Conservation (phyloP, 2,113 vertebrate genomes). For the Asarcornis scutulata region DNA sequence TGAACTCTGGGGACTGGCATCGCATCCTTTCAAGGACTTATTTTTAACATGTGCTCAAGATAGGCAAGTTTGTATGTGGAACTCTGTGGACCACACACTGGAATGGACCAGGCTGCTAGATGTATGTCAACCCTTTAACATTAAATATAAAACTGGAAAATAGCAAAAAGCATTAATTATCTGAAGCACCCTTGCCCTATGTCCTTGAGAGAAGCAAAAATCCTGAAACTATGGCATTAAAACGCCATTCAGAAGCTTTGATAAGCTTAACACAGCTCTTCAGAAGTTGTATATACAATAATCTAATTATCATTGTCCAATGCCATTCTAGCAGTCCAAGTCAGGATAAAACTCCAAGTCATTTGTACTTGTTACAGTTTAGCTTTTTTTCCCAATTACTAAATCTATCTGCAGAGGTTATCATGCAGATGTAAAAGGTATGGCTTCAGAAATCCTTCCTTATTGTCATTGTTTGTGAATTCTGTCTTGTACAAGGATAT, state of each 20-base stretch:
- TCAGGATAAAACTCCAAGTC: neutral
- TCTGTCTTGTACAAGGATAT: neutral
- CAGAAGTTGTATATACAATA: neutral
- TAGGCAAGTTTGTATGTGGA: constrained; percentile 95
- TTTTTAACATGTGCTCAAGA: constrained; percentile 97
- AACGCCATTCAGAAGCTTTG: neutral
- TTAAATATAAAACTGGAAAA: neutral
- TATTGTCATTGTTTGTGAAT: neutral
- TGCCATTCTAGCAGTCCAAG: neutral
- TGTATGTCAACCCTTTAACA: constrained; percentile 74
- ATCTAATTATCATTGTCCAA: neutral
- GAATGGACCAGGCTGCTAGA: constrained; percentile 94
- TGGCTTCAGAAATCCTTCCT: neutral
- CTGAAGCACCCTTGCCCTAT: neutral
- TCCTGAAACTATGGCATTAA: neutral
- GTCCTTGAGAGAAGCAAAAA: neutral
- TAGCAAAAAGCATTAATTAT: neutral
- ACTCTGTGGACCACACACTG: constrained; percentile 87
- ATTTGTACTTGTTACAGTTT: neutral
- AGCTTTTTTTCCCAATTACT: neutral
- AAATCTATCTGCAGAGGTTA: neutral
- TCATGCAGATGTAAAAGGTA: neutral
- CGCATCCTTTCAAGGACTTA: constrained; percentile 91
- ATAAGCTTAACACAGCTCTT: neutral
- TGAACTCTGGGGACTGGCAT: constrained; percentile 95